Conservation (phyloP, 1,140 invertebrate species). For the Euura saliciscinereae region DNA sequence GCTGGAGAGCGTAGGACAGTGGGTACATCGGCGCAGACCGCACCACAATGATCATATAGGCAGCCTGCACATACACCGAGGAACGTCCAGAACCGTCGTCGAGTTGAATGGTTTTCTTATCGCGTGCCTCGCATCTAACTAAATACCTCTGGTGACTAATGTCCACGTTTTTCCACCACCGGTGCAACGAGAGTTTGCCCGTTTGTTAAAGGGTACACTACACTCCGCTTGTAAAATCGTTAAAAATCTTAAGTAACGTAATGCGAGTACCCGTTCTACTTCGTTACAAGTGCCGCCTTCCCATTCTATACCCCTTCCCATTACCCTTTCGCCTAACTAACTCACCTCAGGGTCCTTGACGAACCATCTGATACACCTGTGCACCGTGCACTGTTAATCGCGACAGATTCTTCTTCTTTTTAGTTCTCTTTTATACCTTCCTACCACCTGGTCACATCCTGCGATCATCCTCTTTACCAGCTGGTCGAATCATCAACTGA, state of each 20-base stretch:
- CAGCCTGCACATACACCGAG: not conserved
- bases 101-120: constrained; percentile 43
- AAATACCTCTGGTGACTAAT: constrained; percentile 32
- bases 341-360: too few relatives aligned
- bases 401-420: not conserved
- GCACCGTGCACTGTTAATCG: not conserved
- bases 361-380: not conserved
- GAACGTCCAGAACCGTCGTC: constrained; percentile 10
- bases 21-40: too few relatives aligned
- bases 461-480: too few relatives aligned
- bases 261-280: too few relatives aligned
- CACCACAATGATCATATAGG: too few relatives aligned
- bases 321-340: not conserved
- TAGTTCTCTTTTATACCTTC: not conserved
- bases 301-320: not conserved
- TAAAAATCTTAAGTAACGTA: too few relatives aligned
- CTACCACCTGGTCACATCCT: not conserved
- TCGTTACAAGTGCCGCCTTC: not conserved
- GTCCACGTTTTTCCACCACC: constrained; percentile 31
- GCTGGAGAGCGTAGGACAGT: too few relatives aligned
- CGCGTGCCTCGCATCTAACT: constrained; percentile 30
- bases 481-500: too few relatives aligned
- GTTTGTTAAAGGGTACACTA: not conserved
- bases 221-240: not conserved
- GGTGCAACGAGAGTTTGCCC: not conserved